Evolutionary conservation across 2,797 vertebrate species (phyloP).

Genomic region (Petrocephalus schoutedeni): DNA sequence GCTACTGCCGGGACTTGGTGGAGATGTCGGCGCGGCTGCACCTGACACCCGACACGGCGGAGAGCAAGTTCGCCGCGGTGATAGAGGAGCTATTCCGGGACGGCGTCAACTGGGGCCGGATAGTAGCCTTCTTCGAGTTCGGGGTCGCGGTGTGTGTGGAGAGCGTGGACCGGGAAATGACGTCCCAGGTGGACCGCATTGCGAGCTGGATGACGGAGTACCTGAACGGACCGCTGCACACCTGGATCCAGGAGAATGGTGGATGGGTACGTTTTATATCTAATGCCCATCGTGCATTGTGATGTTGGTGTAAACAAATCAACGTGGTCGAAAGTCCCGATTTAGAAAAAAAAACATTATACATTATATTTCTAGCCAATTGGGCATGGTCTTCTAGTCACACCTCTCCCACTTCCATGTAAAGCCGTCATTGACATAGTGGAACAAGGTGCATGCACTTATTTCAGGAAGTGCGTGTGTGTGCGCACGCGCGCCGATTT

Average conservation of each 20-base stretch:
- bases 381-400: neutral
- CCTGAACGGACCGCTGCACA: conserved; percentile 85
- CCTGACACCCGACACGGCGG: conserved; percentile 80
- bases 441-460: neutral
- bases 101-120: conserved; percentile 95
- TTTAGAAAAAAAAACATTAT: neutral
- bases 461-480: neutral
- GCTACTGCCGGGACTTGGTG: conserved; percentile 86
- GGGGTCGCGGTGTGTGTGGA: conserved; percentile 92
- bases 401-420: neutral
- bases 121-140: conserved; percentile 97
- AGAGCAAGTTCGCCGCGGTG: conserved; percentile 82
- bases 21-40: conserved; percentile 92
- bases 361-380: neutral
- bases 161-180: conserved; percentile 86
- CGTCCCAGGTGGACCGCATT: conserved; percentile 82
- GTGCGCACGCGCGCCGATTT: neutral
- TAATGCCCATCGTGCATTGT: neutral
- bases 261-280: conserved; percentile 86
- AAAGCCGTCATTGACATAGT: neutral
- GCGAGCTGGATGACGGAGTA: conserved; percentile 96
- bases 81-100: conserved; percentile 96
- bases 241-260: conserved; percentile 97
- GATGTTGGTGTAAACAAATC: neutral
- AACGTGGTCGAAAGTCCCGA: neutral